These are phyloP conservation scores for Acipenser ruthenus DNA, from an alignment of 2,797 vertebrate genomes.

Conservation along the genomic window DNA sequence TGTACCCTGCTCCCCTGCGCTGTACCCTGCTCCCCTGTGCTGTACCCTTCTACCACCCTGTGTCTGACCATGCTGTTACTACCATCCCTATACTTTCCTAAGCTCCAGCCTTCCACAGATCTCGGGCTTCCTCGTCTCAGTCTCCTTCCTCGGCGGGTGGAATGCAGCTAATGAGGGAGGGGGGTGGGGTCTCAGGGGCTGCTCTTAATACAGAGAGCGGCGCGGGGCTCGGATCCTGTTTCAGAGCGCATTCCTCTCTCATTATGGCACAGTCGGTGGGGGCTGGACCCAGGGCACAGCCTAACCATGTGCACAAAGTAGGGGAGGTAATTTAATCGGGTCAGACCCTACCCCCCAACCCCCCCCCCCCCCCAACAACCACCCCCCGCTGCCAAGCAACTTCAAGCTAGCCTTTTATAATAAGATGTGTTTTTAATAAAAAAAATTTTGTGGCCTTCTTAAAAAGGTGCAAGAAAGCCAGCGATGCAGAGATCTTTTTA, in stretches of 20 bases:
- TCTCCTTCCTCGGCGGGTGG: neutral
- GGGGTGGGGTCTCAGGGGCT: neutral
- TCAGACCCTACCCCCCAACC: neutral
- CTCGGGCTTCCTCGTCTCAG: neutral
- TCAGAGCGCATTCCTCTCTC: neutral
- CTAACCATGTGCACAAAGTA: neutral
- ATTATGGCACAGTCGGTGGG: neutral
- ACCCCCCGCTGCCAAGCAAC: too few relatives aligned
- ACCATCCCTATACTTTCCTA: too few relatives aligned
- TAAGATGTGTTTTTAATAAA: neutral
- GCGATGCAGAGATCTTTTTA: neutral
- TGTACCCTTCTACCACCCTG: too few relatives aligned
- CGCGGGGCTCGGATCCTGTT: neutral
- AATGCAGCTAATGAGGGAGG: neutral
- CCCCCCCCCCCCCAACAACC: too few relatives aligned
- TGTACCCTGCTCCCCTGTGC: too few relatives aligned
- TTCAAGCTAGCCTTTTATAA: neutral
- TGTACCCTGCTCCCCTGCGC: too few relatives aligned
- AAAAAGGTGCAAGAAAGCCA: neutral
- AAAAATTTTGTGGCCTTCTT: too few relatives aligned
- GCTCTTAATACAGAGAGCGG: neutral
- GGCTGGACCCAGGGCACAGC: neutral
- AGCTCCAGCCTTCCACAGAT: too few relatives aligned
- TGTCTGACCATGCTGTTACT: too few relatives aligned
- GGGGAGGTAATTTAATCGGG: neutral